Evolutionary conservation across 2,113 vertebrate species (phyloP), one percentile per base, ranked within the genome.

Genomic region (Trogon melanurus): DNA sequence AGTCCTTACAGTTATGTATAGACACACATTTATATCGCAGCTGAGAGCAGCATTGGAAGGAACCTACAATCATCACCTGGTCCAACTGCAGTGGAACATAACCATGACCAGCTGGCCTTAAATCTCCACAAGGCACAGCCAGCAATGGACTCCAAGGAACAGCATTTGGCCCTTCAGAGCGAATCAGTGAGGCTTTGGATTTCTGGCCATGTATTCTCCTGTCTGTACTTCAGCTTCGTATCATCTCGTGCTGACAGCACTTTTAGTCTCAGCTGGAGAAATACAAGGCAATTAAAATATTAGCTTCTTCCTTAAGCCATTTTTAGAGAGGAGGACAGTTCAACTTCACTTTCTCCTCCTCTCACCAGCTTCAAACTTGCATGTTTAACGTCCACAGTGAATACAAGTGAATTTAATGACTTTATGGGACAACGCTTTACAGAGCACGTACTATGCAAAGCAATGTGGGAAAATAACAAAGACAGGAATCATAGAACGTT

Each of bases 271-370:
- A 57, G 57, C 58, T 85, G 18, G 51, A 96, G 74, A 94, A 94
- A 95, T 84, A 83, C 21, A 94, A 92, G 84, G 44, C 85, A 92
- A 95, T 95, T 97, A 95, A 95, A 96, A 93, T 67, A 96, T 64
- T 96, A 96, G 60, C 79, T 75, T 91, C n/a, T 91, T 95, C 78
- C 61, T 94, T 57, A 83, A 85, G 30, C 58, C 82, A 67, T 50
- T 78, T 47, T 93, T 56, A 96, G 54, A 92, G 80, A 69, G 10
- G 54, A 89, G 65, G 87, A 57, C 38, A 93, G 91, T 93, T 97
- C 87, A 79, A 30, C 75, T 26, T 41, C 26, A 30, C 71, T 91
- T 18, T 1, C 36, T 91, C 34, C 85, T 85, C 41, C 36, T 96
- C 51, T 44, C 76, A 51, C 47, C 61, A 81, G 25, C 89, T 95